Evolutionary conservation across 2,797 vertebrate species (phyloP).

Genomic region (Tympanoctomys barrerae): DNA sequence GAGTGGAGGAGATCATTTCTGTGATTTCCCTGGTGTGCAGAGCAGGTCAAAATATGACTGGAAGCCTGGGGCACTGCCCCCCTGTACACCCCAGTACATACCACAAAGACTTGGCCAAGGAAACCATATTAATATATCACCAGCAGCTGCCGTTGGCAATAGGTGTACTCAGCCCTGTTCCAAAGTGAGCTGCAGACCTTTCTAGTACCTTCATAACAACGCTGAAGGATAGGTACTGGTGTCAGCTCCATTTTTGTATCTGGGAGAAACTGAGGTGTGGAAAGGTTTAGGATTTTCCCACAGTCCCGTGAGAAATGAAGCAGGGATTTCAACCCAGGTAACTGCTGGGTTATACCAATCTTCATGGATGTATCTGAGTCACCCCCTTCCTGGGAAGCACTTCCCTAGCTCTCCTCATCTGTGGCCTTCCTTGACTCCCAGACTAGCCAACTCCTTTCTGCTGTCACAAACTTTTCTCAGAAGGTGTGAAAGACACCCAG

Average conservation of each 20-base stretch:
- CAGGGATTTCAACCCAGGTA: background rate
- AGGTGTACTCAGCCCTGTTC: background rate
- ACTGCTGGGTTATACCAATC: no score
- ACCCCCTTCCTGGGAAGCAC: background rate
- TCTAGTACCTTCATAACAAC: background rate
- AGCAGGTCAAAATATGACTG: background rate
- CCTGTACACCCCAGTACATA: fast-evolving
- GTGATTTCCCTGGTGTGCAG: background rate
- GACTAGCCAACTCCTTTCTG: background rate
- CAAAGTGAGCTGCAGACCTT: background rate
- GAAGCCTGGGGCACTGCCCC: background rate
- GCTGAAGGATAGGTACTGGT: background rate
- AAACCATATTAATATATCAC: background rate
- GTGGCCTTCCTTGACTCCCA: background rate
- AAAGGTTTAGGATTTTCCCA: background rate
- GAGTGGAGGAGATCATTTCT: background rate
- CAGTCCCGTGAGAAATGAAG: background rate
- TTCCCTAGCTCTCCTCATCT: background rate
- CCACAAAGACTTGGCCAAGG: background rate
- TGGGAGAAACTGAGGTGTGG: background rate
- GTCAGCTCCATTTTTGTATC: background rate
- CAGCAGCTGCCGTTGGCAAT: fast-evolving
- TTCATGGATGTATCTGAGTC: background rate
- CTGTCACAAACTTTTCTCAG: background rate
- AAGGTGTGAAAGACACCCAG: background rate